Conservation (phyloP, 2,797 vertebrate genomes). For the Danionella dracula region DNA sequence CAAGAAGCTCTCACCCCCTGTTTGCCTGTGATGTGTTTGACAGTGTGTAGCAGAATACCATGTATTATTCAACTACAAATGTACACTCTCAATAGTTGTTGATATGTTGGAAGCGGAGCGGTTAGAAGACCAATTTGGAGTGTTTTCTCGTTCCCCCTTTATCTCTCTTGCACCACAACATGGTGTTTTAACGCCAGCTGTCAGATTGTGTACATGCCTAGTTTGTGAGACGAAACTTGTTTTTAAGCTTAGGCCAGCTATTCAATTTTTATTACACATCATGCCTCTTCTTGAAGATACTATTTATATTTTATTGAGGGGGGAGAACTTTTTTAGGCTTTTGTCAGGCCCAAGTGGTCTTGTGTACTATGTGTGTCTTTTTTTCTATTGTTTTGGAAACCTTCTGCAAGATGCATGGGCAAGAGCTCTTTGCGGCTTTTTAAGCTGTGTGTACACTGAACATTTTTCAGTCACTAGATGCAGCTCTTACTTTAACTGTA, state of each 20-base stretch:
- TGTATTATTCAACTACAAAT: constrained; percentile 83
- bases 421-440: constrained; percentile 44
- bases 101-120: constrained; percentile 70
- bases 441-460: constrained; percentile 33
- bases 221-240: constrained; percentile 44
- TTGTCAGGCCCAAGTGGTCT: not conserved
- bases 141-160: constrained; percentile 23
- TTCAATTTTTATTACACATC: constrained; percentile 49
- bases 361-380: not conserved
- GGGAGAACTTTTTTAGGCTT: not conserved
- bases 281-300: constrained; percentile 39
- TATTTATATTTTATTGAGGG: constrained; percentile 46
- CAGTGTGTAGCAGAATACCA: constrained; percentile 77
- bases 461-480: too few relatives aligned
- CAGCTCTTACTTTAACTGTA: too few relatives aligned
- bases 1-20: constrained; percentile 67
- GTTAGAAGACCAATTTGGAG: constrained; percentile 72
- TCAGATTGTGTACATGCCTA: constrained; percentile 53
- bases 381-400: constrained; percentile 56
- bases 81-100: constrained; percentile 79
- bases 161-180: constrained; percentile 39
- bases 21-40: constrained; percentile 78
- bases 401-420: constrained; percentile 31
- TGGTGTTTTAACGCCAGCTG: constrained; percentile 58
- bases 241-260: constrained; percentile 30